A percentile compares a stretch with the other conserved stretches of the same genome.
These are phyloP conservation scores for Lycophotia porphyrea DNA, from an alignment of 2,888 invertebrate genomes.

Conservation along the genomic window DNA sequence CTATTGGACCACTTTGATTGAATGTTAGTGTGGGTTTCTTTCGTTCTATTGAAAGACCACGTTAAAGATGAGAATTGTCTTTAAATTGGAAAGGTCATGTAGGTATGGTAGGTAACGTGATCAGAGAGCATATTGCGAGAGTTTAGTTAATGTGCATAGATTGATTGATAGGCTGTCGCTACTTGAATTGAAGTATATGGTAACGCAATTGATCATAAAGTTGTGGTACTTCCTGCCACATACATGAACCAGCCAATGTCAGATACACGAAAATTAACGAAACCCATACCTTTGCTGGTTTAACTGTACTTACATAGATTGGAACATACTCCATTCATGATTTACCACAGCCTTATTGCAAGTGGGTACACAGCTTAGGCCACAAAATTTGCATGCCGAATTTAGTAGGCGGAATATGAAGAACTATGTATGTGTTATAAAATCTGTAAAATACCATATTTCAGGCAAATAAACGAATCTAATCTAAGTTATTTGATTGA, in stretches of 20 bases:
- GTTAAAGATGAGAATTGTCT: neutral
- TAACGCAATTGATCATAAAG: too few species aligned
- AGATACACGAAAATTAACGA: neutral
- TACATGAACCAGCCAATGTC: neutral
- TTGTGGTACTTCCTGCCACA: too few species aligned
- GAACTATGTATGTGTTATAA: too few species aligned
- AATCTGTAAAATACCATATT: too few species aligned
- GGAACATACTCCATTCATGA: neutral
- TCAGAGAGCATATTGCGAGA: too few species aligned
- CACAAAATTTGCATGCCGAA: too few species aligned
- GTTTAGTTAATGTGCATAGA: too few species aligned
- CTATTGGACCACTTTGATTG: neutral
- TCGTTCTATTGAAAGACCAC: neutral
- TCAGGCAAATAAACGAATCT: too few species aligned
- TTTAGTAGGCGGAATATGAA: too few species aligned
- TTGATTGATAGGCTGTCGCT: too few species aligned
- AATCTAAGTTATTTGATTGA: slow-evolving; percentile 10
- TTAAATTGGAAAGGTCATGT: neutral
- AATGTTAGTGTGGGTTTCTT: neutral
- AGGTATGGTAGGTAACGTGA: neutral
- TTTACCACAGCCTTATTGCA: neutral
- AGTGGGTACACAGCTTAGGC: neutral
- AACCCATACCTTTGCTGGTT: neutral
- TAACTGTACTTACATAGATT: neutral
- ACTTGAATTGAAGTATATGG: too few species aligned